Evolutionary conservation across 2,888 invertebrate genomes (phyloP).

Genomic region (Trissolcus japonicus): DNA sequence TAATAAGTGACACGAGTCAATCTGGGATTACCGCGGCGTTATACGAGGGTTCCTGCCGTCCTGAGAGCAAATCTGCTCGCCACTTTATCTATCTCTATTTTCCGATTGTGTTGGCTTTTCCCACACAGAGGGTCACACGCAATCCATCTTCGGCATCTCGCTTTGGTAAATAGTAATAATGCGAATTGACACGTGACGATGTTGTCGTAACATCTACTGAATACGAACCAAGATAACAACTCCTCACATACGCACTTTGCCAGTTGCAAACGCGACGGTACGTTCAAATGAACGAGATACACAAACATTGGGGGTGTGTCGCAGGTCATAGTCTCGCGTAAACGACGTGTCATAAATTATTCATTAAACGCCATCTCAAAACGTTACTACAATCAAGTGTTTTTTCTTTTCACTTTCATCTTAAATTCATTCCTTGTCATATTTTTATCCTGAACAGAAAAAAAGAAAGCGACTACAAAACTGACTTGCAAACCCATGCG

Average conservation of each 20-base stretch:
- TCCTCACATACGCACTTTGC: slow-evolving; percentile 19
- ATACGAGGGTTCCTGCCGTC: slow-evolving; percentile 43
- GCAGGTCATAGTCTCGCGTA: slow-evolving; percentile 28
- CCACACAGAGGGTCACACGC: slow-evolving; percentile 69
- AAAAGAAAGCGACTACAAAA: background rate
- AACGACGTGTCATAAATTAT: slow-evolving; percentile 33
- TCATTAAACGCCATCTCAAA: slow-evolving; percentile 19
- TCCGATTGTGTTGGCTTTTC: slow-evolving; percentile 75
- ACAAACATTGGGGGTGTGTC: slow-evolving; percentile 35
- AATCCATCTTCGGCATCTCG: slow-evolving; percentile 63
- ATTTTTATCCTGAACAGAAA: background rate
- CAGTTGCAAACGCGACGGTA: slow-evolving; percentile 26
- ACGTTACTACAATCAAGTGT: background rate
- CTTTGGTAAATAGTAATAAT: slow-evolving; percentile 76
- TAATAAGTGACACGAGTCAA: slow-evolving; percentile 77
- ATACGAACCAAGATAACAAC: slow-evolving; percentile 38
- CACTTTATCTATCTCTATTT: slow-evolving; percentile 75
- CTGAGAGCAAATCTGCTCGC: slow-evolving; percentile 60
- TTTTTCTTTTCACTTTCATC: background rate
- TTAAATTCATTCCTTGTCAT: background rate
- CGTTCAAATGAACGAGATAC: slow-evolving; percentile 33
- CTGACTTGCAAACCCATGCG: too few species aligned
- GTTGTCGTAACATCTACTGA: slow-evolving; percentile 70
- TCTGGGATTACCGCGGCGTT: slow-evolving; percentile 71
- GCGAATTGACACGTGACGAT: slow-evolving; percentile 74